Base-by-base conservation (phyloP, 1,140 invertebrate genomes). In the Monochamus saltuarius region DNA sequence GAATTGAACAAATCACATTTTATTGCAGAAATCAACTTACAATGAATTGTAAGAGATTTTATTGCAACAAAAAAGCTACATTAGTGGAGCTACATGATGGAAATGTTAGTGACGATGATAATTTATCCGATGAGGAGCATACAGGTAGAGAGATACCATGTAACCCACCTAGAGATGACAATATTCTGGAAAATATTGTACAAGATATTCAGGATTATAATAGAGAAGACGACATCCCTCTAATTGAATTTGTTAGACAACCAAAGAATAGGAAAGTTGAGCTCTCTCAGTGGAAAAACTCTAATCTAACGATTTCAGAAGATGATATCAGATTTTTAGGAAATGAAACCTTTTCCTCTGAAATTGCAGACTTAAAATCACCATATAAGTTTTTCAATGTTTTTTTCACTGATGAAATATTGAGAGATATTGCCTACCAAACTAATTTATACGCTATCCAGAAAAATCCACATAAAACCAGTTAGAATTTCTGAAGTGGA, bases 401-500 rank as follows among this genome's bases (percentile, higher is more conserved):
- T 14, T 56, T 56, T n/a, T 34, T 56, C 16, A n/a, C 53, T 22
- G 40, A 56, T 6, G 39, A 56, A 19, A 6, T 51, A 8, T 13
- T 51, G 6, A 36, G 9, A 9, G 7, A 11, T 8, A 51, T 51
- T 11, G 29, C 29, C 6, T 8, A 51, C 10, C 22, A 51, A 13
- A 11, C 49, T n/a, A 10, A 37, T 13, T 7, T 55, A 8, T 36
- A 42, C 13, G 10, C 9, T 9, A 11, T 56, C 13, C 55, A 47
- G 35, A 42, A 56, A 8, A 52, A 35, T 3, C 37, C 37, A 4
- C 14, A 43, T 7, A 59, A 53, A n/a, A 29, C 35, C 57, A 7
- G 11, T 29, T 6, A 29, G 42, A 42, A 40, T 53, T 39, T 16
- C 10, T 8, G 34, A 43, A 42, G 36, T 9, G 11, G 57, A 59